Evolutionary conservation across 2,113 vertebrate genomes (phyloP), one percentile per base, ranked within the genome.

Genomic region (Cynoglossus semilaevis): DNA sequence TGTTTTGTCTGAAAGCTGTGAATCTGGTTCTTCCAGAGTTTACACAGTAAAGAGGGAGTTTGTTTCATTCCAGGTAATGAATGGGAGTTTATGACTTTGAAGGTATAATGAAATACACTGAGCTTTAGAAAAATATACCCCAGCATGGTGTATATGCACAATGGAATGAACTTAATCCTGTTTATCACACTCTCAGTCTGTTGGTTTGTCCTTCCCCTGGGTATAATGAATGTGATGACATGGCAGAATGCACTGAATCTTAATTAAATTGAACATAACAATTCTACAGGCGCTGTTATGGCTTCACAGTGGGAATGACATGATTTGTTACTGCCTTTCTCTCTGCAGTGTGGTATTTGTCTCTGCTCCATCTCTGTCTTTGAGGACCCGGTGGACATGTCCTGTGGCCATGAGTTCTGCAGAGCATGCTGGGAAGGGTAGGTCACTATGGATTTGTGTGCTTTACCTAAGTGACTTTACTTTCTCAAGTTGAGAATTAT

Each of bases 321-420:
- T 49, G 9, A n/a, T 46, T 19, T 38, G 8, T 58, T 14, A 47
- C 5, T 29, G n/a, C 12, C 66, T 59, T 22, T 64, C 4, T 59
- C 15, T 34, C 43, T 56, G 37, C 70, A 88, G 87, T 88, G 87
- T 73, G 87, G 87, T 38, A 87, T 88, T 75, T 88, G 87, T 67
- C 75, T 88, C 36, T 87, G 85, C 77, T 83, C 82, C 10, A 88
- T 88, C 82, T 88, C 87, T 2, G 82, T 88, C 57, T 88, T 88
- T 69, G 85, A 88, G 65, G 87, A 88, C 64, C 87, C 87, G 12
- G 85, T 88, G 47, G 87, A 88, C 73, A 74, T 88, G 87, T 88
- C 85, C 69, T 88, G 87, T 54, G 87, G 87, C 51, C 87, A 87
- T 16, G 85, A 87, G 73, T 88, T 87, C 69, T 88, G 87, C 74